Base-by-base conservation (phyloP, 2,113 vertebrate species). In the Hydrochoerus hydrochaeris region DNA sequence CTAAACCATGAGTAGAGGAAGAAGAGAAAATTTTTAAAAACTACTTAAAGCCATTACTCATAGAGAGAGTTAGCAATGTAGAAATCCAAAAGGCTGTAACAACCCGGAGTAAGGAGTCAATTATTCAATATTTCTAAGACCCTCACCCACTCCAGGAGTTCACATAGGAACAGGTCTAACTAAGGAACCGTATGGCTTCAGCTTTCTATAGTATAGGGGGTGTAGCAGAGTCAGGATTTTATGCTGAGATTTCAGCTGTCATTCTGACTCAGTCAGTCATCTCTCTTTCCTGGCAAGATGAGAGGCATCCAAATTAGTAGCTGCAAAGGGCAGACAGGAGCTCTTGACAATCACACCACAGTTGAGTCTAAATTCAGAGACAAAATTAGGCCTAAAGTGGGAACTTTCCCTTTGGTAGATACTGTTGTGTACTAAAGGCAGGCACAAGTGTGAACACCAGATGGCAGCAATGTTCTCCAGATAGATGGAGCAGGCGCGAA, bases 391-490 rank as follows among this genome's bases (percentile, higher is more conserved):
- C 78, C 62, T n/a, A 28, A 11, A 5, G 49, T 46, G 69, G 11
- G 4, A n/a, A 41, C 5, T 10, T 49, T 80, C 16, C n/a, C 5
- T 20, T 3, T 86, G 46, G 12, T 14, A 38, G 90, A 44, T 2
- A 20, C 10, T 58, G 58, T 82, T 83, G 58, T 2, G 22, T 2
- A 5, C 38, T 77, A 14, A 88, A 30, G 6, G 22, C 38, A 0
- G 5, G 10, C 30, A 28, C 5, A 24, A 69, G 32, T 10, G 0
- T 22, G 1, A 26, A 94, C 97, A 75, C 80, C 60, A 97, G 97
- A n/a, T 54, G 97, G 96, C 97, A 95, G 94, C 3, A 88, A 46
- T n/a, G 60, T 63, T 78, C 94, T 73, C 88, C 54, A 57, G 32
- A 85, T 30, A 67, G 81, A 44, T 0, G 22, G 3, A 46, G 77